Base-by-base conservation (phyloP, 2,888 invertebrate genomes). In the Argyra leucocephala region DNA sequence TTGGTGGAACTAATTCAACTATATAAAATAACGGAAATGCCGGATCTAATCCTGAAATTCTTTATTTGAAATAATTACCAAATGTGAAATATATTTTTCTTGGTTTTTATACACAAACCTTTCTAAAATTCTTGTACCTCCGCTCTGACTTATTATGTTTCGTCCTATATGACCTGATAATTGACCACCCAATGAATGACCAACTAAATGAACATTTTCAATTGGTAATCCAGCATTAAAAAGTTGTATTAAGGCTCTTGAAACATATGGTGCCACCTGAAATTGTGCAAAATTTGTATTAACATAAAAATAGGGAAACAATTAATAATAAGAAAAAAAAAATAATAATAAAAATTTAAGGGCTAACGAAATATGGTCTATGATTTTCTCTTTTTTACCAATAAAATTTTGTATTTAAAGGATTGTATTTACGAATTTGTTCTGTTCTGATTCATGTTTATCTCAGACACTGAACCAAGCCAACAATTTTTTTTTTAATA, bases 1-100 rank as follows among this genome's bases (percentile, higher is more conserved):
- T 74, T 67, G 82, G 82, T 31, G 18, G n/a, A 1, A 24, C 22
- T 3, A 67, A 58, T 21, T 63, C 26, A 23, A 60, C 61, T 15
- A 68, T 66, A 66, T 69, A 70, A 37, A 69, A 72, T 15, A 62
- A 62, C 10, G 71, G 71, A 66, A 68, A 68, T 3, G 72, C 72
- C n/a, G 71, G 70, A 67, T 72, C 72, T 10, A 72, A 63, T 2
- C 65, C 70, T n/a, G 69, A 63, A 18, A 72, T 66, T 63, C 70
- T 68, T n/a, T n/a, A n/a, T n/a, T n/a, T n/a, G n/a, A n/a, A n/a
- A n/a, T n/a, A n/a, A n/a, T n/a, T n/a, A n/a, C n/a, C n/a, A n/a
- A n/a, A n/a, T n/a, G n/a, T n/a, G n/a, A n/a, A n/a, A n/a, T n/a
- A n/a, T n/a, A n/a, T n/a, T n/a, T n/a, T n/a, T n/a, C n/a, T n/a